Conservation (phyloP, 92 coral and sea anemone genomes). For the Galaxea fascicularis region DNA sequence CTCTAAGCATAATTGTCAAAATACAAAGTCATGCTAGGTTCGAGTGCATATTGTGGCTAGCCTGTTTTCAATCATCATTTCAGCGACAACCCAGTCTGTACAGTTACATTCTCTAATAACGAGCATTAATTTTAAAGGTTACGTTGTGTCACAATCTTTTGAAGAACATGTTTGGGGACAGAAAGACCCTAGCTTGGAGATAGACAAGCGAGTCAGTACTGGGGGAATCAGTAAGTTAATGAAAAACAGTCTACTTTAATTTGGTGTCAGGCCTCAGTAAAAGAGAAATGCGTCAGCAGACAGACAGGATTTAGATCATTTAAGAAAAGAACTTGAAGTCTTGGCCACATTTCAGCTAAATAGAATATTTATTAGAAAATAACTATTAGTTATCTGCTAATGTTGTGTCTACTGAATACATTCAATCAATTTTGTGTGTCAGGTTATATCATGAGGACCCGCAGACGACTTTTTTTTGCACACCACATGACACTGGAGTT, state of each 20-base stretch:
- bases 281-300: not conserved
- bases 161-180: not conserved
- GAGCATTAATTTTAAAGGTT: not conserved
- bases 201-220: slow-evolving; percentile 18
- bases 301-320: not conserved
- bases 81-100: not conserved
- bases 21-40: not conserved
- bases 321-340: no score
- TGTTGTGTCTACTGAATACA: no score
- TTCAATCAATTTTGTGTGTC: no score
- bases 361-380: no score
- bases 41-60: not conserved
- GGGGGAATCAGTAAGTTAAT: slow-evolving; percentile 38
- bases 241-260: not conserved
- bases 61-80: not conserved
- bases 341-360: no score
- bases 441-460: no score
- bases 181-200: slow-evolving; percentile 29
- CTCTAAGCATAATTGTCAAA: not conserved
- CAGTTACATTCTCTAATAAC: not conserved
- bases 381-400: no score
- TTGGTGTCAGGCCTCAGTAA: not conserved
- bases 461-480: no score
- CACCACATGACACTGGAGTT: no score
- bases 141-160: slow-evolving; percentile 1